Base-by-base conservation (phyloP, 2,888 invertebrate genomes). In the Diogma glabrata region DNA sequence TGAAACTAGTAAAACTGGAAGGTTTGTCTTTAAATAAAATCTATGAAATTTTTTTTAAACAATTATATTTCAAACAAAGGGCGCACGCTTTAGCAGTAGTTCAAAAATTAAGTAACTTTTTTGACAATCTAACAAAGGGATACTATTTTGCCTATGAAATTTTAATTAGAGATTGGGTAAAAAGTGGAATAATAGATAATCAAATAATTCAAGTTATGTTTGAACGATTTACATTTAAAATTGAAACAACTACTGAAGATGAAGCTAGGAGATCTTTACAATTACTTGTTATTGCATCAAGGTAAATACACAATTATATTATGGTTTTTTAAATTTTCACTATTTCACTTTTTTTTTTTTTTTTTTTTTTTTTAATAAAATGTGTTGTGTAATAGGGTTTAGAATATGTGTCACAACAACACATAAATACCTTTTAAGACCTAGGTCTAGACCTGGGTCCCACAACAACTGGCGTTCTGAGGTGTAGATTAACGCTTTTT, bases 191-290 rank as follows among this genome's bases (percentile, higher is more conserved):
- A 38, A 67, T 84, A 9, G 75, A 76, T 57, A 72, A 72, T 46
- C 64, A 69, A 17, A 72, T 76, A 38, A 73, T 76, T 53, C 72
- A 89, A 76, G 79, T 87, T 10, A 72, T 94, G 53, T 94, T 91
- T 85, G 87, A 91, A 67, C 81, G 81, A 60, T 90, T 88, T 63
- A 78, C 87, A 0, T 76, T 84, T 60, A 82, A 84, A 63, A 72
- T 80, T 10, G 78, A 83, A 36, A 78, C 81, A 3, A 82, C 84
- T 0, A 79, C 81, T 0, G 75, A 78, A 38, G 74, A 77, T 58
- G 84, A 90, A 55, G 82, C 87, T 50, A 76, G 82, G 50, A 78
- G 82, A 1, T 85, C 91, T 0, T 69, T 90, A 4, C 75, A 84
- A 52, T 65, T 95, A 2, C 72, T 95, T 2, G 81, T 84, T 12